Evolutionary conservation across 1,140 invertebrate genomes (phyloP).

Genomic region (Heliconius eleuchia): DNA sequence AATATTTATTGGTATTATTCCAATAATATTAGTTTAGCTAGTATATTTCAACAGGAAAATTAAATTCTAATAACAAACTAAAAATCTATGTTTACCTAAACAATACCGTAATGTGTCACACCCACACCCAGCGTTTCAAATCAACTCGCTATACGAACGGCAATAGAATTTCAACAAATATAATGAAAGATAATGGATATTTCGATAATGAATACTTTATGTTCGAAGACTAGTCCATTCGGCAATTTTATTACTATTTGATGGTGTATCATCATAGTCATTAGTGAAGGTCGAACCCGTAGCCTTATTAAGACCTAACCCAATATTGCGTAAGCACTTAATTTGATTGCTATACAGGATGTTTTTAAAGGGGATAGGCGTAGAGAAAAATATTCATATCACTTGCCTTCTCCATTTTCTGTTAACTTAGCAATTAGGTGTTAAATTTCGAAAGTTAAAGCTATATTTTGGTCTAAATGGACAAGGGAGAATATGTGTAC

Average conservation of each 20-base stretch:
- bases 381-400: not conserved
- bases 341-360: not conserved
- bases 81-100: constrained; percentile 27
- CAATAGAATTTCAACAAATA: constrained; percentile 7
- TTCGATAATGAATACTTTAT: constrained; percentile 3
- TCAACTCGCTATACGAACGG: constrained; percentile 3
- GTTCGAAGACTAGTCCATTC: not conserved
- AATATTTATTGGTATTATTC: constrained; percentile 20
- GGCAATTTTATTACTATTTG: constrained; percentile 2
- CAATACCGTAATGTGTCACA: constrained; percentile 26
- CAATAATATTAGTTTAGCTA: constrained; percentile 26
- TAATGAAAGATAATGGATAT: constrained; percentile 14
- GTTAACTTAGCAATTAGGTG: too few species aligned
- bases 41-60: constrained; percentile 35
- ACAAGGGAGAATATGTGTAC: too few species aligned
- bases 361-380: too few species aligned
- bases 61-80: constrained; percentile 23
- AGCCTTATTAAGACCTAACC: constrained; percentile 17
- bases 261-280: constrained; percentile 8
- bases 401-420: not conserved
- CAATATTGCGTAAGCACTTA: constrained; percentile 9
- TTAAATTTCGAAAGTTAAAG: too few species aligned
- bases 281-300: constrained; percentile 3
- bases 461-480: too few species aligned
- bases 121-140: constrained; percentile 26